These are phyloP conservation scores for Chrysemys picta DNA, from an alignment of 2,113 vertebrate genomes.

Conservation along the genomic window DNA sequence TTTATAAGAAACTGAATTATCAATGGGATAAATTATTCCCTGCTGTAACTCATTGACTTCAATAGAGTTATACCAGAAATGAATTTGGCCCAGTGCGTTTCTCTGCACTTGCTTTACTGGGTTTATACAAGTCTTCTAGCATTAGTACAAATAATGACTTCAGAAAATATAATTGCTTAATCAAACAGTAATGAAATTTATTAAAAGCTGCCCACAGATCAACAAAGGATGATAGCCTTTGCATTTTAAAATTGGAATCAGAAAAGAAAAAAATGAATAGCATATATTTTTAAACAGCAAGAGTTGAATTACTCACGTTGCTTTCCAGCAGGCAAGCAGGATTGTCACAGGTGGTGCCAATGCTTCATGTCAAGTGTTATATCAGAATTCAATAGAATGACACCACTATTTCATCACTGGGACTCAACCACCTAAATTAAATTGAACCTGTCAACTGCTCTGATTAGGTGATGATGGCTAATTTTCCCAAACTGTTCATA, in stretches of 20 bases:
- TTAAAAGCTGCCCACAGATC: neutral
- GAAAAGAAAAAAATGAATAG: neutral
- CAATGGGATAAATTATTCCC: neutral
- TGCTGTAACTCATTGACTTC: neutral
- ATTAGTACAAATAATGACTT: neutral
- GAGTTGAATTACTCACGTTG: neutral
- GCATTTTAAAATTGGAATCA: neutral
- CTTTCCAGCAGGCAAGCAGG: neutral
- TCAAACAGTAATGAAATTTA: neutral
- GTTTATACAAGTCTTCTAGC: neutral
- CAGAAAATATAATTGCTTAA: neutral
- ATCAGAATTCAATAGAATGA: slow-evolving; percentile 69
- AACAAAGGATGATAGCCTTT: accelerated
- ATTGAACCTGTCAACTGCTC: neutral
- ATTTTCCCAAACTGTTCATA: slow-evolving; percentile 71
- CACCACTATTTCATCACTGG: slow-evolving; percentile 61
- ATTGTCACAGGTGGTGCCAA: neutral
- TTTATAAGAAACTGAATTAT: neutral
- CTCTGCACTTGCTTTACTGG: accelerated
- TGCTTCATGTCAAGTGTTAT: slow-evolving; percentile 6
- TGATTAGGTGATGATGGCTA: slow-evolving; percentile 6
- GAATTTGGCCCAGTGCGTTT: neutral
- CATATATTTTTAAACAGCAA: neutral
- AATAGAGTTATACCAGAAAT: neutral
- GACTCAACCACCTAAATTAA: slow-evolving; percentile 23